phyloP scores from a whole-genome alignment of 2,113 vertebrate species.

The Notiomystis cincta region DNA sequence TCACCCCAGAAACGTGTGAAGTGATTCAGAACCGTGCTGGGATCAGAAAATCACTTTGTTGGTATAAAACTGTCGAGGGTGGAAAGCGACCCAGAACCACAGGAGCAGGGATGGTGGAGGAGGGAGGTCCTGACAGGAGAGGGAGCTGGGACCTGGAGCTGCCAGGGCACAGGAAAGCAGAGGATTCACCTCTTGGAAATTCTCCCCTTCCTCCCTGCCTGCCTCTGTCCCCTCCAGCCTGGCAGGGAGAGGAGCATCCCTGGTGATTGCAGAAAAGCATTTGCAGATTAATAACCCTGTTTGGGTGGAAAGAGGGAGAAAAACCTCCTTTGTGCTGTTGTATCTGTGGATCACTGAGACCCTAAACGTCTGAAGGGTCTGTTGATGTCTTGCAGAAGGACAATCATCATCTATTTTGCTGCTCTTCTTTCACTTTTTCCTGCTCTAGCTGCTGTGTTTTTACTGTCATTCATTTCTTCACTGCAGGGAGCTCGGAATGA shows the following conservation, averaged over 20 bases:
- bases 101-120: not conserved
- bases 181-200: fast-evolving
- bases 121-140: not conserved
- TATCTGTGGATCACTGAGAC: not conserved
- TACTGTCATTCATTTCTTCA: not conserved
- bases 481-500: not conserved
- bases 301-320: not conserved
- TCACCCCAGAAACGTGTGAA: not conserved
- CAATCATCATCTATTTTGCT: fast-evolving
- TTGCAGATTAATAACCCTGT: not conserved
- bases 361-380: not conserved
- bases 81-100: not conserved
- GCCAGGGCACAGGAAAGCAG: not conserved
- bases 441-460: not conserved
- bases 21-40: not conserved
- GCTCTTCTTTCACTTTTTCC: not conserved
- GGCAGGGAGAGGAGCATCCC: not conserved
- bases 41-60: not conserved
- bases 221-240: too few relatives aligned
- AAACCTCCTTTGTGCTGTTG: not conserved
- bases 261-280: not conserved
- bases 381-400: not conserved
- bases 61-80: not conserved
- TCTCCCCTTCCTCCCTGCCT: not conserved
- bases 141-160: not conserved